Evolutionary conservation across 2,888 invertebrate species (phyloP), one percentile per base, ranked within the genome.

Genomic region (Drosophila recens): DNA sequence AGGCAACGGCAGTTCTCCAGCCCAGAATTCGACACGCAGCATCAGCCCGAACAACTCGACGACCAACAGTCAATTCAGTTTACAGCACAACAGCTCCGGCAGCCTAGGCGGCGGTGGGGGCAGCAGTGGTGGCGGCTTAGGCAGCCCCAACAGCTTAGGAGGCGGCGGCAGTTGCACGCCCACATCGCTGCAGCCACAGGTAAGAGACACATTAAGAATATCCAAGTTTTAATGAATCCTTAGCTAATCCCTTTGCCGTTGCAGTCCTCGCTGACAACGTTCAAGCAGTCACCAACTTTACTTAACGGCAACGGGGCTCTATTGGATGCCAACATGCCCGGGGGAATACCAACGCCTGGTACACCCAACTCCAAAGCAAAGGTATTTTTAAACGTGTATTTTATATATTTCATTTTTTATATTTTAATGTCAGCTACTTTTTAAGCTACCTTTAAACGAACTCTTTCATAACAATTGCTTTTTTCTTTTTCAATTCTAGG

Each of bases 311-410:
- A 91, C 91, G 91, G 91, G 82, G 82, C 87, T 79, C 86, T 90
- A 84, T 90, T 91, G 87, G 91, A 92, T 90, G 91, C 91, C 90
- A 92, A 90, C 87, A 93, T 96, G 96, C 96, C 96, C 80, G 96
- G 96, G 89, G 96, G 95, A 84, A 95, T 95, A 84, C 92, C 92
- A 82, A 94, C 95, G 85, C 96, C 97, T 82, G 96, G 97, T 82
- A 97, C 97, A 62, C 97, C 97, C 75, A 96, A 96, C 82, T 95
- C 96, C 79, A 97, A 97, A 93, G 95, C 95, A 88, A 97, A 97
- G 95, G 96, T 96, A 93, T 30, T 30, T 8, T 30, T 30, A 8
- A 8, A 30, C 30, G 8, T n/a, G n/a, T 30, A 8, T 8, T 0
- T 30, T 30, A 30, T 8, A 6, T 6, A n/a, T n/a, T n/a, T n/a